Percentiles rank a stretch among this genome's conserved stretches.
phyloP scores from a whole-genome alignment of 2,797 vertebrate species.

The Melanogrammus aeglefinus region DNA sequence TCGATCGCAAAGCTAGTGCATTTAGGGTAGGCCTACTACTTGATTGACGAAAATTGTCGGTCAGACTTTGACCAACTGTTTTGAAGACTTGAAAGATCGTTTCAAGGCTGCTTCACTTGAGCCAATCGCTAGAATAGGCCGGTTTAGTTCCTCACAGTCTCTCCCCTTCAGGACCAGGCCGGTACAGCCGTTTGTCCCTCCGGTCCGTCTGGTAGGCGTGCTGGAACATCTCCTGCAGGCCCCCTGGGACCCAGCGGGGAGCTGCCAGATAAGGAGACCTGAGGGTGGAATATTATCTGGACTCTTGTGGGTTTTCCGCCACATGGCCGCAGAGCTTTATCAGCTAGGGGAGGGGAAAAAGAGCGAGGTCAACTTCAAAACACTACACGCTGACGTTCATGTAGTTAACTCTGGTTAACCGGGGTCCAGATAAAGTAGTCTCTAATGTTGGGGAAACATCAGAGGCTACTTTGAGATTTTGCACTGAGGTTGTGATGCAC shows the following conservation, averaged over 20 bases:
- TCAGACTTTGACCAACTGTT: no score
- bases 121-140: no score
- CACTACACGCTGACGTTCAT: no score
- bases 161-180: neutral
- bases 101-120: no score
- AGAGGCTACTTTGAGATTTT: no score
- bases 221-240: constrained; percentile 88
- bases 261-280: constrained; percentile 59
- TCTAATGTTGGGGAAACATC: neutral
- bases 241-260: constrained; percentile 86
- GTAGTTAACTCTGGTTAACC: no score
- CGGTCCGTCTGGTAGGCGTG: constrained; percentile 82
- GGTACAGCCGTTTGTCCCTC: constrained; percentile 54
- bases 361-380: no score
- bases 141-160: neutral
- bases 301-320: neutral
- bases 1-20: no score
- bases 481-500: constrained; percentile 35
- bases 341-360: neutral
- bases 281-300: neutral
- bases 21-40: no score
- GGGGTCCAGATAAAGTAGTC: no score
- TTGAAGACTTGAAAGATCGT: no score
- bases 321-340: neutral
- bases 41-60: no score